Evolutionary conservation across 2,888 invertebrate genomes (phyloP), one percentile per base, ranked within the genome.

Genomic region (Sarcophaga variegata): DNA sequence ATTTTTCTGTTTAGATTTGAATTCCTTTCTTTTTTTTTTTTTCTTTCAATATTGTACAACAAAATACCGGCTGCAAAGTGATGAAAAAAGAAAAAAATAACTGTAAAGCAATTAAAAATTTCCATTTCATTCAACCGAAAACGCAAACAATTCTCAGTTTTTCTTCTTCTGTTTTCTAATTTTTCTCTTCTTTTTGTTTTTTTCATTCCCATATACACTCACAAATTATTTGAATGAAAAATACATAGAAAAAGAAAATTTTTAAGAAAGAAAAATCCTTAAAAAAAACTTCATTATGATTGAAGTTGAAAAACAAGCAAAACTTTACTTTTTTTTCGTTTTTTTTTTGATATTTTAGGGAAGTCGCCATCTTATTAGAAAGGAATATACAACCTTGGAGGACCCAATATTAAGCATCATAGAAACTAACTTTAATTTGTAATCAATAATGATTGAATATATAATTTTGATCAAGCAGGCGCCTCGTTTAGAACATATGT

Each of bases 51-150:
- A 49, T 12, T 49, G 3, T 10, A 69, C 2, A 20, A 10, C n/a
- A 59, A 64, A 70, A 54, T 1, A 54, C 49, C 11, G 45, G 8
- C 17, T 47, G 54, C 54, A 20, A 4, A 22, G 64, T 59, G 20
- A 6, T 37, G 20, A 62, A 77, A 72, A 25, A 79, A 47, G 14
- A 69, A 14, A 49, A 82, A 75, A 67, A 79, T 66, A 84, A 71
- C 77, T 72, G 63, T 75, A 83, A 79, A 90, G 92, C 92, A 92
- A 92, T 92, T 92, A 92, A 92, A 92, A 92, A 92, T 90, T 92
- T 92, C 91, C 91, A 90, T 91, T 91, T 91, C 91, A 92, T 89
- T 92, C 92, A 91, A 91, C 92, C 89, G 90, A 88, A 91, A 80
- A 83, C 62, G 12, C 69, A 83, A 83, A 82, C 14, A 75, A 70